Percentiles rank a stretch among this genome's conserved stretches.
Conservation (phyloP, 2,797 vertebrate species). For the Cyprinodon diabolis region DNA sequence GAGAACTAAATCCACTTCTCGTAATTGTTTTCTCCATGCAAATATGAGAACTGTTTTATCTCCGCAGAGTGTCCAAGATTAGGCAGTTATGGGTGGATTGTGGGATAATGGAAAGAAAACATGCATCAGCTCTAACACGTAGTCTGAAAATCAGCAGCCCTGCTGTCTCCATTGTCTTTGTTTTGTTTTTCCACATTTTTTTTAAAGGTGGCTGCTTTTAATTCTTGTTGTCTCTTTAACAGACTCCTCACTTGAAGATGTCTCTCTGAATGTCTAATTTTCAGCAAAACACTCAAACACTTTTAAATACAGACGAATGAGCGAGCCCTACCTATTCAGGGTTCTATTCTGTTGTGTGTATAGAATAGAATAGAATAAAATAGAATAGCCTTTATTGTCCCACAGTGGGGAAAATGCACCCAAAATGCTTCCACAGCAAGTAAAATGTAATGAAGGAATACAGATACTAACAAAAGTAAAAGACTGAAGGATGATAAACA, state of each 20-base stretch:
- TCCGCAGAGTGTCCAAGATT: slow-evolving; percentile 17
- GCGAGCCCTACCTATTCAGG: not conserved
- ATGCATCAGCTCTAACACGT: slow-evolving; percentile 73
- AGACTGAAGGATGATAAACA: too few species aligned
- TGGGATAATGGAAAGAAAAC: slow-evolving; percentile 24
- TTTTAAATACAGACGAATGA: not conserved
- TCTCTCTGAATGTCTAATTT: not conserved
- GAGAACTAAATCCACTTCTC: not conserved
- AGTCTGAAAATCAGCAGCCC: slow-evolving; percentile 78
- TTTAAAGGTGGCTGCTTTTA: slow-evolving; percentile 19
- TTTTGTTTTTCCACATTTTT: slow-evolving; percentile 40
- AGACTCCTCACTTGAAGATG: not conserved
- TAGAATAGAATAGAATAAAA: too few species aligned
- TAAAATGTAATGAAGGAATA: too few species aligned
- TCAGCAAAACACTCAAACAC: not conserved
- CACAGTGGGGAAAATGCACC: too few species aligned
- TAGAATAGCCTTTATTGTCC: too few species aligned
- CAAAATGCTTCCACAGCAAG: too few species aligned
- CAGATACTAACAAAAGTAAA: too few species aligned
- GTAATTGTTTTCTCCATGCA: not conserved
- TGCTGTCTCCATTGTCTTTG: slow-evolving; percentile 53
- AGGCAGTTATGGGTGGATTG: slow-evolving; percentile 52
- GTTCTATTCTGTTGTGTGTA: too few species aligned
- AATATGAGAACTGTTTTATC: slow-evolving; percentile 1
- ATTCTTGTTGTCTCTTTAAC: slow-evolving; percentile 22